Evolutionary conservation across 2,888 invertebrate species (phyloP).

Genomic region (Catocala fraxini): DNA sequence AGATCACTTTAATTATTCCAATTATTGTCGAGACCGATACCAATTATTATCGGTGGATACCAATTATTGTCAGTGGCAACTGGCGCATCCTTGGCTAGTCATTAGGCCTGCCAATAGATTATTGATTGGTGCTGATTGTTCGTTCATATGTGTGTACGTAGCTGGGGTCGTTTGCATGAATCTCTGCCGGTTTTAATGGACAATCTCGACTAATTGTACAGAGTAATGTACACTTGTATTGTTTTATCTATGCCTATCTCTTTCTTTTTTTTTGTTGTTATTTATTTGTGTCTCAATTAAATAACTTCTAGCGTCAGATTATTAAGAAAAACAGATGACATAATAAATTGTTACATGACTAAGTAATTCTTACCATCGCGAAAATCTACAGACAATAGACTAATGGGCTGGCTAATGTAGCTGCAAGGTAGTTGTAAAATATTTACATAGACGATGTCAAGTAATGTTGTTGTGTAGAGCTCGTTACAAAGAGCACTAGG

Average conservation of each 20-base stretch:
- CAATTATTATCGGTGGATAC: conserved; percentile 76
- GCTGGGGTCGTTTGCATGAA: conserved; percentile 81
- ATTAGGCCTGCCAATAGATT: conserved; percentile 85
- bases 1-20: conserved; percentile 80
- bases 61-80: conserved; percentile 75
- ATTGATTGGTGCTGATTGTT: conserved; percentile 87
- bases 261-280: background rate
- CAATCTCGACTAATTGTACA: conserved; percentile 77
- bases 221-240: conserved; percentile 55
- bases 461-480: too few species aligned
- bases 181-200: conserved; percentile 80
- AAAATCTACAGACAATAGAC: too few species aligned
- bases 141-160: conserved; percentile 63
- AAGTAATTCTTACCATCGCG: too few species aligned
- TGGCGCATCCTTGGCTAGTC: conserved; percentile 82
- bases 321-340: too few species aligned
- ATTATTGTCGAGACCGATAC: conserved; percentile 70
- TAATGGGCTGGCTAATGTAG: too few species aligned
- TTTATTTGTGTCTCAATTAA: too few species aligned
- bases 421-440: too few species aligned
- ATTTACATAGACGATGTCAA: too few species aligned
- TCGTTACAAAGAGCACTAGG: too few species aligned
- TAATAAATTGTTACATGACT: too few species aligned
- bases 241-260: conserved; percentile 21
- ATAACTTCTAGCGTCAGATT: too few species aligned